phyloP scores from a whole-genome alignment of 1,140 invertebrate species.

The Mactra quadrangularis region DNA sequence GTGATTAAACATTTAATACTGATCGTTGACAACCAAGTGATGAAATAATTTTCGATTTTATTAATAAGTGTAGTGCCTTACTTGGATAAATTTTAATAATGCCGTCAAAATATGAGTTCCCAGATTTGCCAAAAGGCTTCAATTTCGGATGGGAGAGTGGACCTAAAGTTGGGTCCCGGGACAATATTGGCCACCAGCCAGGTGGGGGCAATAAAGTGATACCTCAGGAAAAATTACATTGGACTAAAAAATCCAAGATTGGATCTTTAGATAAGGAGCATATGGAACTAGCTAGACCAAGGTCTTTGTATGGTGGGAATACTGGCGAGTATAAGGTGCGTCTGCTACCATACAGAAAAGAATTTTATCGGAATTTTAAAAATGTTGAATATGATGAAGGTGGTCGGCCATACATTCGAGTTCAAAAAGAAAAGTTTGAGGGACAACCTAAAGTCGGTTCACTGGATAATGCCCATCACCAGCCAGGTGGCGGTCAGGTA shows the following conservation, averaged over 20 bases:
- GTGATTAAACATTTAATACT: too few relatives aligned
- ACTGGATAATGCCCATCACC: slow-evolving; percentile 94
- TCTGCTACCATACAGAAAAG: slow-evolving; percentile 57
- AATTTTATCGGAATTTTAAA: slow-evolving; percentile 57
- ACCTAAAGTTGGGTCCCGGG: slow-evolving; percentile 92
- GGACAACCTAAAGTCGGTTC: slow-evolving; percentile 85
- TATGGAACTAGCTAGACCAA: slow-evolving; percentile 36
- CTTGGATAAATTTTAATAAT: too few relatives aligned
- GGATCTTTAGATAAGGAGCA: slow-evolving; percentile 73
- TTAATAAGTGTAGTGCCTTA: too few relatives aligned
- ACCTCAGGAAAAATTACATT: slow-evolving; percentile 64
- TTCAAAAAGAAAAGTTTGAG: slow-evolving; percentile 57
- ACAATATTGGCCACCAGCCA: slow-evolving; percentile 90
- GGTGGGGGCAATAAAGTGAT: slow-evolving; percentile 63
- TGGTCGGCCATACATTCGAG: slow-evolving; percentile 41
- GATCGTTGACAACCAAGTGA: too few relatives aligned
- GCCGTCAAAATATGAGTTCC: neutral
- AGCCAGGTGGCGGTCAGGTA: slow-evolving; percentile 91
- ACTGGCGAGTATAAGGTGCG: slow-evolving; percentile 44
- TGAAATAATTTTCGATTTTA: too few relatives aligned
- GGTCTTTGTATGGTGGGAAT: slow-evolving; percentile 18
- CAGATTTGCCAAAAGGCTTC: slow-evolving; percentile 47
- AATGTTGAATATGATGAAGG: slow-evolving; percentile 57
- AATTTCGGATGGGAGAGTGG: slow-evolving; percentile 56
- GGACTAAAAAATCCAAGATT: slow-evolving; percentile 76